Base-by-base conservation (phyloP, 2,888 invertebrate species). In the Nomada flava region DNA sequence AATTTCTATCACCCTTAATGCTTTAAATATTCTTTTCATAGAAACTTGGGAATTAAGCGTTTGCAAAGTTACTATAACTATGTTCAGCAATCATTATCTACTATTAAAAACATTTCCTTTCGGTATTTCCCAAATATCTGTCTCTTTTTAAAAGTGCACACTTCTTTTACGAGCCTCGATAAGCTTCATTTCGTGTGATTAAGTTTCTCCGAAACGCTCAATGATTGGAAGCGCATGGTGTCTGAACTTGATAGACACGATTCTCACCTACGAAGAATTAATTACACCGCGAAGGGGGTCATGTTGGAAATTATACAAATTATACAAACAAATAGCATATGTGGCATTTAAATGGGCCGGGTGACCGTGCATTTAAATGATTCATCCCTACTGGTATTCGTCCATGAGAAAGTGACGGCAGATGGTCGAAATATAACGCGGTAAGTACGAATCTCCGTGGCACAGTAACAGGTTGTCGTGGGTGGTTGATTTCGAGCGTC, bases 401-500 rank as follows among this genome's bases (percentile, higher is more conserved):
- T 86, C 90, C 92, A 93, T 93, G 93, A 92, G 93, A 93, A 93
- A 92, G 59, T 92, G 77, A 86, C 88, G 88, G 79, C 93, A 93
- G 92, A 92, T 93, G 93, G 89, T 86, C 53, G 64, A 87, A 90
- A 89, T 81, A 87, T 77, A 88, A 88, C 86, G 73, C 85, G 82
- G 71, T 84, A 76, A 70, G 69, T 84, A 87, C 82, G 91, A 91
- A 91, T 92, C 91, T 90, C 85, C 89, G 85, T 86, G 82, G 78
- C 77, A 72, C 52, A 55, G 78, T 88, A 87, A 90, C 92, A 93
- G 93, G 92, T 92, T 92, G 91, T 74, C 76, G 85, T 79, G 87
- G 87, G 73, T 88, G 87, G 82, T 67, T 78, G 74, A 73, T 50
- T 77, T 73, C 65, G 53, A 42, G 64, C 87, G 89, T 86, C 90